Conservation (phyloP, 2,888 invertebrate species). For the Polydesmus complanatus region DNA sequence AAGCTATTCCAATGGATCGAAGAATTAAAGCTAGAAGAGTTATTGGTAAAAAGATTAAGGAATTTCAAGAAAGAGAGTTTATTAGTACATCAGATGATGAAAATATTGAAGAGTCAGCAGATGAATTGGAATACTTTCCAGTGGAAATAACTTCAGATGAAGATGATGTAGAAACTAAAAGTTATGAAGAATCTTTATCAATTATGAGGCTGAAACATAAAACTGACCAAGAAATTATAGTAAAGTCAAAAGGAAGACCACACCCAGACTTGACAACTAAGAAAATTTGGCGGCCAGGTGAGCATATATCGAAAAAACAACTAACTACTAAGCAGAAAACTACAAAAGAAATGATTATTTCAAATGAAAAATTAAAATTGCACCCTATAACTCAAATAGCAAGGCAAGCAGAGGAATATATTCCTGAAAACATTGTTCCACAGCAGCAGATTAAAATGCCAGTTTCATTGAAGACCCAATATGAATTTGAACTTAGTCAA, state of each 20-base stretch:
- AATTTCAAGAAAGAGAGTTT: not conserved
- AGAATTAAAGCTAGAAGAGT: conserved; percentile 5
- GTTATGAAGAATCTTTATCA: not conserved
- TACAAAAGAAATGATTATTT: not conserved
- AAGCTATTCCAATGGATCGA: conserved; percentile 9
- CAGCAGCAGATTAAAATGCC: too few relatives aligned
- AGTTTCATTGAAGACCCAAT: too few relatives aligned
- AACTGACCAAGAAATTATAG: conserved; percentile 7
- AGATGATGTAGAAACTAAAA: not conserved
- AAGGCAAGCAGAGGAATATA: not conserved
- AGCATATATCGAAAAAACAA: conserved; percentile 3
- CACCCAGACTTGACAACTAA: not conserved
- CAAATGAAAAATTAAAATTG: not conserved
- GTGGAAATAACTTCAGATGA: conserved; percentile 33
- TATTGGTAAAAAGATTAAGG: conserved; percentile 1
- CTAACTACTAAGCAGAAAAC: conserved; percentile 5
- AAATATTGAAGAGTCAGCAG: conserved; percentile 38
- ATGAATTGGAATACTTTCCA: conserved; percentile 36
- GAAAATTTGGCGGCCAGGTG: not conserved
- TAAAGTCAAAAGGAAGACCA: conserved; percentile 3
- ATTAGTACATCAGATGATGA: not conserved
- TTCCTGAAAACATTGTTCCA: not conserved
- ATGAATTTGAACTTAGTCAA: too few relatives aligned
- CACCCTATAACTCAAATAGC: not conserved
- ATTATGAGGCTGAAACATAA: not conserved